Conservation (phyloP, 2,113 vertebrate genomes). For the Dipodomys spectabilis region DNA sequence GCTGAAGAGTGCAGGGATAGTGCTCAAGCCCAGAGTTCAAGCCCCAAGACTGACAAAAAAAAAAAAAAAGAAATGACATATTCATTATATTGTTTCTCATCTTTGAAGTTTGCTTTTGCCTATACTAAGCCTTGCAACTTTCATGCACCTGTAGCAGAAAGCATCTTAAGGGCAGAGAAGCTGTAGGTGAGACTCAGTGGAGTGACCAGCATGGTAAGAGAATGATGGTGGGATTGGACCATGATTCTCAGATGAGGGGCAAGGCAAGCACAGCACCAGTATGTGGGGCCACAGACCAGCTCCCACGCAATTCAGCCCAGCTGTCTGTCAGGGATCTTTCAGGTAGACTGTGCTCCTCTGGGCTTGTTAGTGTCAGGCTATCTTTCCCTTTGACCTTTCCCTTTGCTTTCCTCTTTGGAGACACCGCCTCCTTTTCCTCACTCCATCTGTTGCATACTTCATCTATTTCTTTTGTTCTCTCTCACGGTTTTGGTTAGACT, state of each 20-base stretch:
- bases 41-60: too few species aligned
- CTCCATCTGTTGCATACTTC: too few species aligned
- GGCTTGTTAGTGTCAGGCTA: accelerated
- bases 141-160: neutral
- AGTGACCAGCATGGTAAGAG: neutral
- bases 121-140: neutral
- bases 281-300: accelerated
- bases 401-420: too few species aligned
- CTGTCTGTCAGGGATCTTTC: too few species aligned
- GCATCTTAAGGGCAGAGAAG: accelerated
- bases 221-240: neutral
- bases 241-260: neutral
- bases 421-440: too few species aligned
- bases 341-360: neutral
- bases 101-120: neutral
- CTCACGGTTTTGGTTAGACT: too few species aligned
- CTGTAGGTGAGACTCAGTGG: neutral
- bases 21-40: too few species aligned
- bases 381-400: neutral
- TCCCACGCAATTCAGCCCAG: neutral
- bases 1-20: too few species aligned
- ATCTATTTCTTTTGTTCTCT: too few species aligned
- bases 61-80: neutral
- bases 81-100: neutral
- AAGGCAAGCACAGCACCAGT: neutral